phyloP scores from a whole-genome alignment of 37 sponge, comb jelly and placozoan genomes.

The Bolinopsis microptera region DNA sequence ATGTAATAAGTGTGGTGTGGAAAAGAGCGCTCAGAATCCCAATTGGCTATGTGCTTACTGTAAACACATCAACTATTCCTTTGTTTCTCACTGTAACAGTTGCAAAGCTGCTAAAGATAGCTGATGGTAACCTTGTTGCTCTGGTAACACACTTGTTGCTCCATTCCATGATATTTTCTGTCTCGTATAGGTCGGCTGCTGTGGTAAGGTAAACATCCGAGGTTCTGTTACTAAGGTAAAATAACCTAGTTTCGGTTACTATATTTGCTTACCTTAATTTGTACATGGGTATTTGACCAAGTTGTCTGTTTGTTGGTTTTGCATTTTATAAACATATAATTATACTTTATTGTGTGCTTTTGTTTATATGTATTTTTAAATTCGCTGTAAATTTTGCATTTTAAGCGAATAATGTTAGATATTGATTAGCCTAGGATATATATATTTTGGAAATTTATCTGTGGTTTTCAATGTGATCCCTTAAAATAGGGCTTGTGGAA shows the following conservation, averaged over 20 bases:
- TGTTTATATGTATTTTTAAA: background rate
- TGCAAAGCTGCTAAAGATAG: slow-evolving; percentile 18
- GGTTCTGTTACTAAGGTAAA: too few species aligned
- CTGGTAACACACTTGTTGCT: too few species aligned
- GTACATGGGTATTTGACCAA: background rate
- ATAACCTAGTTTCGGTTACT: too few species aligned
- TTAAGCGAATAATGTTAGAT: background rate
- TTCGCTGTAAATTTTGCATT: background rate
- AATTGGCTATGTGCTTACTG: slow-evolving; percentile 42
- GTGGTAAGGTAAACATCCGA: too few species aligned
- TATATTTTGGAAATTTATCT: background rate
- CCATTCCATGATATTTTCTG: too few species aligned
- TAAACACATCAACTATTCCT: slow-evolving; percentile 17
- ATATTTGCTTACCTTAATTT: too few species aligned
- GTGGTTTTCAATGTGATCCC: background rate
- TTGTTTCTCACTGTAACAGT: slow-evolving; percentile 5
- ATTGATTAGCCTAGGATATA: background rate
- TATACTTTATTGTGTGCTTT: background rate
- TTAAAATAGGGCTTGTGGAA: too few species aligned
- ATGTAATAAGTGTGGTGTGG: slow-evolving; percentile 37
- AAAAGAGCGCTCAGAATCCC: background rate
- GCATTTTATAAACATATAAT: background rate
- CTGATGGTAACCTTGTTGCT: background rate
- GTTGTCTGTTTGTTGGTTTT: background rate
- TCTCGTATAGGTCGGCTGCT: too few species aligned